These are phyloP conservation scores for Aspiorhynchus laticeps DNA, from an alignment of 2,113 vertebrate species.

Conservation along the genomic window DNA sequence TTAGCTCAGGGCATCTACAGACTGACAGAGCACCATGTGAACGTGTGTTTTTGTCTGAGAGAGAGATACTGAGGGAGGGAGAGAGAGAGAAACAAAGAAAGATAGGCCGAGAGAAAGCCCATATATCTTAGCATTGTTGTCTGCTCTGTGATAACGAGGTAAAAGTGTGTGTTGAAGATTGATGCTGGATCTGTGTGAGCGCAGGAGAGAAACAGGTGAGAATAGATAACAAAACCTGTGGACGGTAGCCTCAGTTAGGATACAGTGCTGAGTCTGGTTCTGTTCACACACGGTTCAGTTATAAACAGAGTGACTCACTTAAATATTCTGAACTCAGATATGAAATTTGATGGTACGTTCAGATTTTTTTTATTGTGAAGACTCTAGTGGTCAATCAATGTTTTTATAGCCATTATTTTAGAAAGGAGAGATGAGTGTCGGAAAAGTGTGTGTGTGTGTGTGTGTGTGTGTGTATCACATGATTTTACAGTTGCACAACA, in stretches of 20 bases:
- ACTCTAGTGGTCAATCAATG: not conserved
- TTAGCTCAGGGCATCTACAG: slow-evolving; percentile 11
- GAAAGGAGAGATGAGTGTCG: not conserved
- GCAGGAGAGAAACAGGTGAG: not conserved
- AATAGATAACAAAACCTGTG: not conserved
- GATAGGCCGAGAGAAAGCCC: not conserved
- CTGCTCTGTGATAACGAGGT: slow-evolving; percentile 39
- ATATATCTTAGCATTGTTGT: slow-evolving; percentile 39
- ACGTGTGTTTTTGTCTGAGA: slow-evolving; percentile 41
- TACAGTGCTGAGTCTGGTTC: not conserved
- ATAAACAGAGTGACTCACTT: not conserved
- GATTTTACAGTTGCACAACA: not conserved
- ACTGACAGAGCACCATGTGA: slow-evolving; percentile 22
- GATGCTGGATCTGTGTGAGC: slow-evolving; percentile 17
- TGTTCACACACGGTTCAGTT: not conserved
- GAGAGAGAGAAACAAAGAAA: slow-evolving; percentile 49
- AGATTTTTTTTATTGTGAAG: no score
- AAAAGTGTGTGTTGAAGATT: not conserved
- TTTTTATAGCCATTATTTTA: not conserved
- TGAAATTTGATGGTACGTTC: no score
- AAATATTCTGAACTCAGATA: not conserved
- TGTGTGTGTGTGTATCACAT: no score
- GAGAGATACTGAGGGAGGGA: slow-evolving; percentile 33
- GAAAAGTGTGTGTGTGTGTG: not conserved
- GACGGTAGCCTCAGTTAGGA: not conserved